These are phyloP conservation scores for Miniopterus natalensis DNA, from an alignment of 2,113 vertebrate species.

Conservation along the genomic window DNA sequence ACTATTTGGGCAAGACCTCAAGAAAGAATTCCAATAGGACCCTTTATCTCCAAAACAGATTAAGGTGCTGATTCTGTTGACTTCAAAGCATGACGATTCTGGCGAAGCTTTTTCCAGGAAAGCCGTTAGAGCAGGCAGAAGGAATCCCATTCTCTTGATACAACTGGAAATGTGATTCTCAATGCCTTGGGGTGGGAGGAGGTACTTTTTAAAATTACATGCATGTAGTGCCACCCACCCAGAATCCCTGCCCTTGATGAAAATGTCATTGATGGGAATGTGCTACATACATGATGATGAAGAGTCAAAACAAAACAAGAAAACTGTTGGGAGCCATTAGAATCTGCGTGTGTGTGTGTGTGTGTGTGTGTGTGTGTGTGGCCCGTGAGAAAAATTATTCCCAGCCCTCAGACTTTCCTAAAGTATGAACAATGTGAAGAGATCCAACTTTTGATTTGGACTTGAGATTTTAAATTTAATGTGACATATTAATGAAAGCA, in stretches of 20 bases:
- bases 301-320: not conserved
- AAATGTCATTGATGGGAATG: not conserved
- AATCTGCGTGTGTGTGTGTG: not conserved
- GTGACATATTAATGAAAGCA: constrained; percentile 84
- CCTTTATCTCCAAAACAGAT: not conserved
- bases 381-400: constrained; percentile 72
- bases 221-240: not conserved
- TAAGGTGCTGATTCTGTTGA: constrained; percentile 50
- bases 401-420: constrained; percentile 73
- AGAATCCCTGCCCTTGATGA: not conserved
- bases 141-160: not conserved
- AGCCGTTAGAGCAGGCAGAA: not conserved
- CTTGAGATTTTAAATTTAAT: constrained; percentile 80
- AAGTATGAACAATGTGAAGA: constrained; percentile 76
- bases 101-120: constrained; percentile 4
- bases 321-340: not conserved
- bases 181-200: not conserved
- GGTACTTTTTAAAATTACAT: not conserved
- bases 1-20: not conserved
- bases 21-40: not conserved
- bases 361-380: not conserved
- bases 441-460: constrained; percentile 82
- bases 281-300: not conserved
- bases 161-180: constrained; percentile 22
- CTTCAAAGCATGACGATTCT: not conserved